phyloP scores from a whole-genome alignment of 1,140 invertebrate species.

The Platorchestia sp. region DNA sequence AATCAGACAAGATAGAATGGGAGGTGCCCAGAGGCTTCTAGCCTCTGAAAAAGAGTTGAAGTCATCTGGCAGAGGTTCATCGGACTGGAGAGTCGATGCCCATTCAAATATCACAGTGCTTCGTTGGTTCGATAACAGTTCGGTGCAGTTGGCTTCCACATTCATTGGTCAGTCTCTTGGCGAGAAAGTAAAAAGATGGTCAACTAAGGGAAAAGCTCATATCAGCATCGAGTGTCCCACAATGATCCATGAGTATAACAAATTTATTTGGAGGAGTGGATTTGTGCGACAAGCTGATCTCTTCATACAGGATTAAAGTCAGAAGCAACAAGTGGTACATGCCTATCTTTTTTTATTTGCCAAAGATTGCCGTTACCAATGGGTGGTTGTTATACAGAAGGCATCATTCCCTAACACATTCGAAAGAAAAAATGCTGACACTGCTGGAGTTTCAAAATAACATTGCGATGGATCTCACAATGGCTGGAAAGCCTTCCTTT shows the following conservation, averaged over 20 bases:
- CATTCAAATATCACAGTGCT: background rate
- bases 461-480: background rate
- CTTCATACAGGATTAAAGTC: background rate
- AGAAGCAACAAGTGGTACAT: background rate
- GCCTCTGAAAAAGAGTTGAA: too few species aligned
- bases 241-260: slow-evolving; percentile 29
- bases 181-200: slow-evolving; percentile 1
- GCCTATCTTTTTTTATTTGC: slow-evolving; percentile 1
- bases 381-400: slow-evolving; percentile 10
- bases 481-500: background rate
- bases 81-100: background rate
- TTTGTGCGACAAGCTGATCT: background rate
- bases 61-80: background rate
- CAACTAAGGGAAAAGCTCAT: background rate
- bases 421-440: background rate
- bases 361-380: background rate
- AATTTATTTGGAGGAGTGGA: background rate
- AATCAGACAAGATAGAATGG: too few species aligned
- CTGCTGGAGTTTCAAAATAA: background rate
- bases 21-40: too few species aligned
- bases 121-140: background rate
- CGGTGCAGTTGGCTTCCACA: background rate
- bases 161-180: background rate
- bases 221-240: background rate
- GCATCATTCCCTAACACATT: background rate